Evolutionary conservation across 2,113 vertebrate species (phyloP).

Genomic region (Piprites chloris): DNA sequence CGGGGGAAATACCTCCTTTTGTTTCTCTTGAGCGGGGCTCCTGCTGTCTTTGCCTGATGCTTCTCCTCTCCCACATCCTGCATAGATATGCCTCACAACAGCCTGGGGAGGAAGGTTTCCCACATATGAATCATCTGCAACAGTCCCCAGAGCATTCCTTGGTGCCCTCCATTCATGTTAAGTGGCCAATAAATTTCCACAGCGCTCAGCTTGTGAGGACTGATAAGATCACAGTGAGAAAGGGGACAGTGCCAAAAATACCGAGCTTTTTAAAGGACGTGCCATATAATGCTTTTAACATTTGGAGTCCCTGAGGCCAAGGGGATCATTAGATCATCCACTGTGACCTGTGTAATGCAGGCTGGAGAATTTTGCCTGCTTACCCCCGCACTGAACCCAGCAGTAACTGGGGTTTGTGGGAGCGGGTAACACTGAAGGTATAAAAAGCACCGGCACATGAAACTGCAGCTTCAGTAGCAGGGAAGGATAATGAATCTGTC

Average conservation of each 20-base stretch:
- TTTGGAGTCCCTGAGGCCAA: conserved; percentile 26
- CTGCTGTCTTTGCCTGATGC: neutral
- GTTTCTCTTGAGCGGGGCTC: neutral
- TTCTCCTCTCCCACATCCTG: neutral
- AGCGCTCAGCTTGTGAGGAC: neutral
- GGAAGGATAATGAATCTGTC: conserved; percentile 17
- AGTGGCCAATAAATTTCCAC: conserved; percentile 33
- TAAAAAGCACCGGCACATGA: conserved; percentile 1
- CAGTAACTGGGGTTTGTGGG: neutral
- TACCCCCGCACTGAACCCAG: neutral
- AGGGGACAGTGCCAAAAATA: conserved; percentile 51
- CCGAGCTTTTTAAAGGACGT: conserved; percentile 33
- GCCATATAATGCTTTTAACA: conserved; percentile 53
- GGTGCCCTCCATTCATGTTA: conserved; percentile 1
- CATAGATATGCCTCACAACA: neutral
- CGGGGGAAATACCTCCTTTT: neutral
- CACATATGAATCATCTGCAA: conserved; percentile 45
- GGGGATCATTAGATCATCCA: conserved; percentile 49
- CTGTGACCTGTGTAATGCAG: conserved; percentile 4
- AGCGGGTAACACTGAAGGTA: neutral
- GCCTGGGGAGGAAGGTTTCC: conserved; percentile 18
- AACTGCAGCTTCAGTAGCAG: conserved; percentile 8
- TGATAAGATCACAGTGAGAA: conserved; percentile 52
- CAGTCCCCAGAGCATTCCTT: neutral
- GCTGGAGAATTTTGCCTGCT: conserved; percentile 18